Evolutionary conservation across 2,113 vertebrate genomes (phyloP), one percentile per base, ranked within the genome.

Genomic region (Aspiorhynchus laticeps): DNA sequence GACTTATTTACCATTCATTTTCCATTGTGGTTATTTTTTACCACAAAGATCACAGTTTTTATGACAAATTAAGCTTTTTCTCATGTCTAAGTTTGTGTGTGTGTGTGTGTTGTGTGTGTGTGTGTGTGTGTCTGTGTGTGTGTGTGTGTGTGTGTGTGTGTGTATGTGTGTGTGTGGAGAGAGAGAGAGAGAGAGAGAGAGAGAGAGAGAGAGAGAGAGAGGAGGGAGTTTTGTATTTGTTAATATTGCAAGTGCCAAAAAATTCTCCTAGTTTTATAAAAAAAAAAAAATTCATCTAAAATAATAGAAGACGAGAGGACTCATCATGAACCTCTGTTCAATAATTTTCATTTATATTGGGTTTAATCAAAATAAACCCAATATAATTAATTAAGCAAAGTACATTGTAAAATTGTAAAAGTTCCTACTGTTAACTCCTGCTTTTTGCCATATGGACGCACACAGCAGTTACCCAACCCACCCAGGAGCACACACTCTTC

Each of bases 381-480:
- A 36, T 51, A 79, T 79, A 59, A 79, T 51, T 6, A 53, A 48
- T 78, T 79, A 79, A 59, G 77, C 51, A 33, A 21, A 24, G 36
- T 28, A 26, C 61, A 1, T 67, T 82, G 80, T 82, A 65, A 21
- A 28, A 2, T 9, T 67, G 8, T 0, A 46, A 67, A 65, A 2
- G 8, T 67, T 46, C 8, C 36, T 46, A 80, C 56, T 15, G 10
- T 61, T 38, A 38, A 63, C 56, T 41, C 7, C n/a, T 65, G n/a
- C 41, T 71, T 51, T 83, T 8, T 80, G 24, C 36, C 17, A 51
- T 48, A 43, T n/a, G 56, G 56, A 59, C 4, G 8, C 65, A 21
- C 28, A 73, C n/a, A 80, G 43, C 36, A 53, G 61, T 73, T 78
- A 59, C 76, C 83, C 56, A 74, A 85, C 65, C 76, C 77, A 85